phyloP scores from a whole-genome alignment of 2,888 invertebrate species.

The Priocnemis perturbator region DNA sequence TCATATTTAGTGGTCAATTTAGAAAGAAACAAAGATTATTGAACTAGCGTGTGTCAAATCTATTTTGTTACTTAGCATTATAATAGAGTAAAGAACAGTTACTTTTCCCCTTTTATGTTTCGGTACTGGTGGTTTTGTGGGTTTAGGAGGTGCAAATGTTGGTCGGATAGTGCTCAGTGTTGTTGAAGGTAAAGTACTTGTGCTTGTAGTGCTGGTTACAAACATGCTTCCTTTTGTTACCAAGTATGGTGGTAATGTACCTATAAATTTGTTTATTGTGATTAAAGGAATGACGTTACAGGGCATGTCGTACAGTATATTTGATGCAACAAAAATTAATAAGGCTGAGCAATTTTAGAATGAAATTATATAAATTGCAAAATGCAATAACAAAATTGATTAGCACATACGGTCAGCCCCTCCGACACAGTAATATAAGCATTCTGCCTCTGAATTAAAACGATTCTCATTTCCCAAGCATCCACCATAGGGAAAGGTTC shows the following conservation, averaged over 20 bases:
- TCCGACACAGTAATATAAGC: conserved; percentile 81
- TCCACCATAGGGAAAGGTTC: conserved; percentile 82
- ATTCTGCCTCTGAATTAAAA: conserved; percentile 82
- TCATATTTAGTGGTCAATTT: no score
- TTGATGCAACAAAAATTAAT: no score
- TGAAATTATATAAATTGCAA: not conserved
- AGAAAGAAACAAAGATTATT: no score
- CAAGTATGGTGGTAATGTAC: conserved; percentile 77
- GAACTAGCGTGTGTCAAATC: no score
- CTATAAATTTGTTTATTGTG: conserved; percentile 60
- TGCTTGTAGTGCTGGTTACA: conserved; percentile 74
- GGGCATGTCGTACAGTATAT: no score
- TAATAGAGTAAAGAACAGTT: not conserved
- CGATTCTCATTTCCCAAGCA: conserved; percentile 83
- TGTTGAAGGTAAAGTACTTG: conserved; percentile 76
- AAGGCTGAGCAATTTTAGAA: no score
- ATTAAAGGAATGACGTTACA: no score
- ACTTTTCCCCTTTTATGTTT: conserved; percentile 82
- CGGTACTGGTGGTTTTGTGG: conserved; percentile 81
- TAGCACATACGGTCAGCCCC: conserved; percentile 74
- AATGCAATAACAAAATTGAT: not conserved
- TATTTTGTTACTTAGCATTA: not conserved
- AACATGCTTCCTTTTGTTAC: conserved; percentile 71
- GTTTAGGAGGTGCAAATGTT: conserved; percentile 75
- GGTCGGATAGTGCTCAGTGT: conserved; percentile 71